Conservation (phyloP, 2,888 invertebrate genomes). For the Rhagonycha lutea region DNA sequence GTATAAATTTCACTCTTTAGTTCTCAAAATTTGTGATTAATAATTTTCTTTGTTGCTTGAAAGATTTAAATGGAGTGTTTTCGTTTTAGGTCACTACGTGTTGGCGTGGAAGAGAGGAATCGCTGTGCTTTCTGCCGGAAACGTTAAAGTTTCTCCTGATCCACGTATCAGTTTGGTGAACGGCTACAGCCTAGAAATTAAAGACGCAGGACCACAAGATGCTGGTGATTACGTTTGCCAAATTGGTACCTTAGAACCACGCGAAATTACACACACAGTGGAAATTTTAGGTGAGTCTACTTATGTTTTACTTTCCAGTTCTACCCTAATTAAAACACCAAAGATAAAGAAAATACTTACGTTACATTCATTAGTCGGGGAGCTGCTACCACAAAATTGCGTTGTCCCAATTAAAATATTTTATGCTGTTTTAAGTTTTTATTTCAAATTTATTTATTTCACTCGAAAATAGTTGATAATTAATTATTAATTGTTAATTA, state of each 20-base stretch:
- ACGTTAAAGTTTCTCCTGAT: constrained; percentile 68
- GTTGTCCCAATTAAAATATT: too few species aligned
- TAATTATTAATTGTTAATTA: too few species aligned
- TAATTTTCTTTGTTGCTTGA: background rate
- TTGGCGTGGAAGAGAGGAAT: constrained; percentile 70
- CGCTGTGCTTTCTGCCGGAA: constrained; percentile 67
- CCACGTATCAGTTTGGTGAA: constrained; percentile 65
- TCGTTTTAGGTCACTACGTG: constrained; percentile 62
- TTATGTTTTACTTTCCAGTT: background rate
- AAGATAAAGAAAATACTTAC: background rate
- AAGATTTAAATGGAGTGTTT: background rate
- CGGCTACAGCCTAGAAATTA: constrained; percentile 68
- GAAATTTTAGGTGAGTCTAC: constrained; percentile 66
- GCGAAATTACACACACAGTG: constrained; percentile 68
- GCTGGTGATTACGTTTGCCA: constrained; percentile 72
- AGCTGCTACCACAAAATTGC: too few species aligned
- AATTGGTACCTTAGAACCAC: constrained; percentile 66
- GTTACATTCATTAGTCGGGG: too few species aligned
- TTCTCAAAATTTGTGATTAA: constrained; percentile 11
- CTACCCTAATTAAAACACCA: background rate
- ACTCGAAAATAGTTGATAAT: too few species aligned
- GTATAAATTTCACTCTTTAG: constrained; percentile 33
- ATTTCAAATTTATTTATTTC: too few species aligned
- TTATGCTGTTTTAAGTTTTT: too few species aligned
- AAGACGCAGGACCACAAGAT: constrained; percentile 66